Evolutionary conservation across 2,888 invertebrate genomes (phyloP).

Genomic region (Hermaeophaga mercurialis): DNA sequence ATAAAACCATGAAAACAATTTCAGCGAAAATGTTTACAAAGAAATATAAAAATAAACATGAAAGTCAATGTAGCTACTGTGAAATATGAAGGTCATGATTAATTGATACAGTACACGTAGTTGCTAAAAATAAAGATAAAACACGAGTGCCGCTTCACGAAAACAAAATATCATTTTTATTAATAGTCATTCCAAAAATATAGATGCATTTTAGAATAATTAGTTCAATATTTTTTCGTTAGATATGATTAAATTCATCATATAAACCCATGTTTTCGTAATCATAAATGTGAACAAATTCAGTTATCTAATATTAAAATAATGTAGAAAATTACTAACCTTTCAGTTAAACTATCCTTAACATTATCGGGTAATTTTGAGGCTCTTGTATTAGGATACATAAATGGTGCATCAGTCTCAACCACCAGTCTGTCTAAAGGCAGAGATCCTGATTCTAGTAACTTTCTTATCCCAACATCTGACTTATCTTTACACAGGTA

Average conservation of each 20-base stretch:
- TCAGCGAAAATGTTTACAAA: too few relatives aligned
- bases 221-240: too few relatives aligned
- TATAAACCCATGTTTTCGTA: too few relatives aligned
- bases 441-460: conserved; percentile 78
- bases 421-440: conserved; percentile 85
- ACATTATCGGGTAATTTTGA: conserved; percentile 88
- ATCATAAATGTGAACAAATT: too few relatives aligned
- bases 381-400: conserved; percentile 94
- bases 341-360: conserved; percentile 84
- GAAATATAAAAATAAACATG: conserved; percentile 2
- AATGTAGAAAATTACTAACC: conserved; percentile 58
- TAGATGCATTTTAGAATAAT: too few relatives aligned
- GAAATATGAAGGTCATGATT: conserved; percentile 9
- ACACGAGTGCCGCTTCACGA: not conserved
- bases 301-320: not conserved
- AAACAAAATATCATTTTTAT: not conserved
- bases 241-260: too few relatives aligned
- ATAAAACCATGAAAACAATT: too few relatives aligned
- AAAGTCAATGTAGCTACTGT: conserved; percentile 8
- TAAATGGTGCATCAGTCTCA: conserved; percentile 94
- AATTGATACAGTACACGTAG: too few relatives aligned
- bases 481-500: conserved; percentile 92
- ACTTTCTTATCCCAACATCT: conserved; percentile 83
- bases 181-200: not conserved
- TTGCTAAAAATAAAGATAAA: conserved; percentile 15